These are phyloP conservation scores for Cirrhinus molitorella DNA, from an alignment of 2,797 vertebrate species.

Conservation along the genomic window DNA sequence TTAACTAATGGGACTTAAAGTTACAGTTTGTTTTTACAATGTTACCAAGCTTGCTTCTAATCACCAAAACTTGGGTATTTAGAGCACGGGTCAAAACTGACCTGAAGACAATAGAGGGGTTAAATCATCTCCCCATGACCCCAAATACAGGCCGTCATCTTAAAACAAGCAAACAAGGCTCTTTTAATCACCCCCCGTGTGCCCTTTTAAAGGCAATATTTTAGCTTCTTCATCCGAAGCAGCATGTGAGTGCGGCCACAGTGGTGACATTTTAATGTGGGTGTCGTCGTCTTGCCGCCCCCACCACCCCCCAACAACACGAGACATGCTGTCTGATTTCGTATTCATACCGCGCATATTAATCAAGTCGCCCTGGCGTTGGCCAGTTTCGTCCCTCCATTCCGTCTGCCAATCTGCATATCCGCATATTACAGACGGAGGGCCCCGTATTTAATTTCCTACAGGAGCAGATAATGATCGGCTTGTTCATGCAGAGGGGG, in stretches of 20 bases:
- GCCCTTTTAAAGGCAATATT: conserved; percentile 56
- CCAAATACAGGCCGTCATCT: conserved; percentile 37
- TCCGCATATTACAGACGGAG: conserved; percentile 86
- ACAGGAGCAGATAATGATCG: conserved; percentile 94
- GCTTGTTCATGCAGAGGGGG: conserved; percentile 91
- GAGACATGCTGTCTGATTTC: conserved; percentile 86
- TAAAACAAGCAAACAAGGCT: conserved; percentile 47
- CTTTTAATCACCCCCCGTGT: conserved; percentile 51
- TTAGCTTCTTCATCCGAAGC: conserved; percentile 52
- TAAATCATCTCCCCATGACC: conserved; percentile 58
- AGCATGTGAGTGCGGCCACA: conserved; percentile 64
- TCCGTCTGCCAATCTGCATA: conserved; percentile 79
- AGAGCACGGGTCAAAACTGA: neutral
- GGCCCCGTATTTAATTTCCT: conserved; percentile 91
- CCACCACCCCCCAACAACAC: conserved; percentile 54
- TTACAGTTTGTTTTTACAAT: no score
- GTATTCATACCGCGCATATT: conserved; percentile 89
- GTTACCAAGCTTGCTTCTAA: neutral
- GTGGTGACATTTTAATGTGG: conserved; percentile 81
- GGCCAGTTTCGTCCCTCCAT: conserved; percentile 75
- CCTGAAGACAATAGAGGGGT: conserved; percentile 10
- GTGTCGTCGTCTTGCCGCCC: conserved; percentile 50
- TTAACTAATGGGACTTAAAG: no score
- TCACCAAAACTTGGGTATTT: neutral
- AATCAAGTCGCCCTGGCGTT: conserved; percentile 84